These are phyloP conservation scores for Cylloceria caligata DNA, from an alignment of 2,888 invertebrate genomes.

Conservation along the genomic window DNA sequence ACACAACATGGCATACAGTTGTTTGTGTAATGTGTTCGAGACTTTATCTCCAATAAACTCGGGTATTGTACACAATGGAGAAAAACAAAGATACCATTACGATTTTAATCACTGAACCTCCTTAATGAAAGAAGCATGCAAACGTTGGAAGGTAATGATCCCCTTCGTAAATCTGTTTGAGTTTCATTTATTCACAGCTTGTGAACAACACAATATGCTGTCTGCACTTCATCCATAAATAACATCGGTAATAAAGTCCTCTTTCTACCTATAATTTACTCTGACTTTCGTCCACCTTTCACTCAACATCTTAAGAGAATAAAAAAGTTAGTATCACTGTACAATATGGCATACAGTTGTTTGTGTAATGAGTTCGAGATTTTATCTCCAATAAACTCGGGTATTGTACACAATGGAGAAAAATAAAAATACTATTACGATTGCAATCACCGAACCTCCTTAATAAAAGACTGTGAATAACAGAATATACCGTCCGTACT, in stretches of 20 bases:
- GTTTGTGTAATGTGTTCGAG: too few species aligned
- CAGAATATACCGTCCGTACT: neutral
- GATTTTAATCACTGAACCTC: neutral
- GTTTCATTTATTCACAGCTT: too few species aligned
- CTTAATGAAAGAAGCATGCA: neutral
- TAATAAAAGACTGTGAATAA: neutral
- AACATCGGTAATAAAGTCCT: neutral
- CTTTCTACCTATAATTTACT: neutral
- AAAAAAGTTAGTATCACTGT: neutral
- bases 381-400: too few species aligned
- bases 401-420: too few species aligned
- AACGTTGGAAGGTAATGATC: neutral
- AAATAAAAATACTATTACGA: too few species aligned
- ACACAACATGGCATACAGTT: neutral
- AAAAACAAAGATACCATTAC: too few species aligned
- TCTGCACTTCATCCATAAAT: neutral
- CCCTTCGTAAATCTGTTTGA: neutral
- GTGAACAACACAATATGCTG: too few species aligned
- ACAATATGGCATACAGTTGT: neutral
- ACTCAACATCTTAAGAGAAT: neutral
- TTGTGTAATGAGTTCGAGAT: too few species aligned
- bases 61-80: too few species aligned
- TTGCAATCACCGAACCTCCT: neutral
- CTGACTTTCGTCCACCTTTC: conserved; percentile 4
- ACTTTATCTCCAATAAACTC: too few species aligned